These are phyloP conservation scores for Ochropleura plecta DNA, from an alignment of 2,888 invertebrate genomes.

Conservation along the genomic window DNA sequence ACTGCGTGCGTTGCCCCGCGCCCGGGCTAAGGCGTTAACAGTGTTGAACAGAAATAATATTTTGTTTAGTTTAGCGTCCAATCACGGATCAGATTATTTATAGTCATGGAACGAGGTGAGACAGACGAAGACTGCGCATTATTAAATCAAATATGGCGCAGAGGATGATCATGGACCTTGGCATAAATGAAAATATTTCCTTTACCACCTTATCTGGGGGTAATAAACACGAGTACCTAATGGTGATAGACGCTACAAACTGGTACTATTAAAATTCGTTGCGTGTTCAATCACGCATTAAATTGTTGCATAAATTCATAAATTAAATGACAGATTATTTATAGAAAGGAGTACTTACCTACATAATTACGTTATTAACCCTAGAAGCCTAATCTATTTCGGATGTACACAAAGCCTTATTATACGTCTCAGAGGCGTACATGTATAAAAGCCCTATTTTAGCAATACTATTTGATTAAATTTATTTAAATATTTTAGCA, in stretches of 20 bases:
- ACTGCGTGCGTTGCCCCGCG: conserved; percentile 31
- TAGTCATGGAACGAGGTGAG: conserved; percentile 59
- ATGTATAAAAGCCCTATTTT: no score
- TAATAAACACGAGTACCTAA: conserved; percentile 54
- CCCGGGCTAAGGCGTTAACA: conserved; percentile 29
- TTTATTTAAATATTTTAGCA: no score
- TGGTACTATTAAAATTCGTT: conserved; percentile 23
- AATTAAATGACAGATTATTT: background rate
- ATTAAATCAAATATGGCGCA: conserved; percentile 51
- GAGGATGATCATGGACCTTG: conserved; percentile 58
- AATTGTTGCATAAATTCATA: background rate
- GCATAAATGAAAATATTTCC: conserved; percentile 51
- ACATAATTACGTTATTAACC: no score
- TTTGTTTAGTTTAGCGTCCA: conserved; percentile 63
- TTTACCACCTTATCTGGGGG: conserved; percentile 39
- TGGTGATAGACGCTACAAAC: conserved; percentile 20
- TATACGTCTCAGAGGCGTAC: no score
- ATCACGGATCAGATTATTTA: conserved; percentile 68
- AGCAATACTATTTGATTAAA: no score
- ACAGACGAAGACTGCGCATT: conserved; percentile 48
- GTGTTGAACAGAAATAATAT: conserved; percentile 64
- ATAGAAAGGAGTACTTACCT: no score
- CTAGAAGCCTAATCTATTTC: no score
- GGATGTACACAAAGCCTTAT: no score
- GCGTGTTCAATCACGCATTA: conserved; percentile 3